Conservation (phyloP, 1,140 invertebrate genomes). For the Aricia agestis region DNA sequence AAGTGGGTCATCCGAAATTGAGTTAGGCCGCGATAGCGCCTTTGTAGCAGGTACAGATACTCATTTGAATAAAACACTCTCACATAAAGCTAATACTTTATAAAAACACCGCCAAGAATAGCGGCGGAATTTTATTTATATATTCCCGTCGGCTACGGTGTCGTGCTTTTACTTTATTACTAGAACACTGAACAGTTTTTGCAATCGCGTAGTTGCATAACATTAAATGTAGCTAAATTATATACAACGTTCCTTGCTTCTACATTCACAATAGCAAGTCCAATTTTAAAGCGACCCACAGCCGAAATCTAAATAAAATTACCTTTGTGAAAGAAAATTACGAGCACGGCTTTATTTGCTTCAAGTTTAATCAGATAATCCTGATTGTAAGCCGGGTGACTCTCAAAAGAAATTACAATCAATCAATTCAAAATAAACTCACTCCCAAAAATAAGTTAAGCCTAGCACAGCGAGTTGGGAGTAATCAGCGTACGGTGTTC, state of each 20-base stretch:
- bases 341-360: background rate
- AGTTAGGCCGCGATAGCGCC: constrained; percentile 8
- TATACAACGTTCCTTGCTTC: background rate
- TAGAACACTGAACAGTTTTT: background rate
- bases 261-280: background rate
- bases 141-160: background rate
- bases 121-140: background rate
- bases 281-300: background rate
- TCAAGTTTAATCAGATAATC: constrained; percentile 9
- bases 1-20: constrained; percentile 10
- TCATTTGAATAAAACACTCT: constrained; percentile 15
- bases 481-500: constrained; percentile 3
- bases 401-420: constrained; percentile 27
- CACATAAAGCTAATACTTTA: constrained; percentile 13
- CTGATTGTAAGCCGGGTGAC: constrained; percentile 14
- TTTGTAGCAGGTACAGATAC: constrained; percentile 9
- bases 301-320: background rate
- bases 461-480: constrained; percentile 17
- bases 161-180: background rate
- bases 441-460: constrained; percentile 20
- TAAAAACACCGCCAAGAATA: constrained; percentile 3
- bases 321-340: background rate
- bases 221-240: background rate
- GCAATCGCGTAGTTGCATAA: background rate
- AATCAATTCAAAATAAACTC: constrained; percentile 26